These are phyloP conservation scores for Mus spretus DNA, from an alignment of 2,797 vertebrate species.

Conservation along the genomic window DNA sequence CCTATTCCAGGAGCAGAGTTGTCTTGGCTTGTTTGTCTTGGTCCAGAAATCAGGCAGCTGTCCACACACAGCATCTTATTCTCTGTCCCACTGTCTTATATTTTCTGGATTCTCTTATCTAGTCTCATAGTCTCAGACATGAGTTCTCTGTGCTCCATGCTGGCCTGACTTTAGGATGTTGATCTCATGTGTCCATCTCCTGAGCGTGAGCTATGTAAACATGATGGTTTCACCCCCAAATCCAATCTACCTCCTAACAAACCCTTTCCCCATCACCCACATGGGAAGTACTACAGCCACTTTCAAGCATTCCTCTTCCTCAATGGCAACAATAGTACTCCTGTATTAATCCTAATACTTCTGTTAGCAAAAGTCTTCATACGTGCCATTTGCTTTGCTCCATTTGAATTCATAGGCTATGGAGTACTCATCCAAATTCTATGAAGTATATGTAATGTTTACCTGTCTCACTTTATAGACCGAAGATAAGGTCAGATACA, in stretches of 20 bases:
- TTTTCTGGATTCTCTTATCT: conserved; percentile 2
- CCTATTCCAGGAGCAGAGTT: background rate
- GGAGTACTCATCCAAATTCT: background rate
- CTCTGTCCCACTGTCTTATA: background rate
- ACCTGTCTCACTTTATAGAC: background rate
- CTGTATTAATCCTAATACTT: background rate
- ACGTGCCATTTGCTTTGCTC: background rate
- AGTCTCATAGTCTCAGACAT: background rate
- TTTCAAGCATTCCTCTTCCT: background rate
- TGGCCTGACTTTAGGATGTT: conserved; percentile 5
- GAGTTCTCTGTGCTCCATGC: background rate
- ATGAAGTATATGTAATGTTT: background rate
- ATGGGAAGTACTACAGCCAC: background rate
- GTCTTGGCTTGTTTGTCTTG: background rate
- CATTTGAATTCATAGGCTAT: conserved; percentile 2
- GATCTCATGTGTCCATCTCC: background rate
- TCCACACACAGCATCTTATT: background rate
- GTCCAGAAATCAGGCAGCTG: background rate
- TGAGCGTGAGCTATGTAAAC: background rate
- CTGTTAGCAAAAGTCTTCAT: background rate
- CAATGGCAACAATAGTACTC: background rate
- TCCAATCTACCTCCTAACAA: background rate
- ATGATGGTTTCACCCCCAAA: background rate
- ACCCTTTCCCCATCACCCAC: background rate
- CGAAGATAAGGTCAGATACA: conserved; percentile 6